phyloP scores from a whole-genome alignment of 1,140 invertebrate genomes.

The Heliconius nattereri region DNA sequence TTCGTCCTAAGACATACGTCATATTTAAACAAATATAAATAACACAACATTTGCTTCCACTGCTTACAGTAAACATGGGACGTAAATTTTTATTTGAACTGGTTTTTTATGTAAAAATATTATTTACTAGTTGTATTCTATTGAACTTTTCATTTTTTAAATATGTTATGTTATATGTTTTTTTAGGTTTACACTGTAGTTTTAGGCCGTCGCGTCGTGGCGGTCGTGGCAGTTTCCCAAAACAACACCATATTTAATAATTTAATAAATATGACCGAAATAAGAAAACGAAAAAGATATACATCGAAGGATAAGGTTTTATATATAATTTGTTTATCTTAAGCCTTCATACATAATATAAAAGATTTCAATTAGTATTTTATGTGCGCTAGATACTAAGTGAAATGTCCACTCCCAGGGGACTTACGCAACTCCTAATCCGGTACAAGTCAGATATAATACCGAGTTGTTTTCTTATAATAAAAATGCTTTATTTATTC shows the following conservation, averaged over 20 bases:
- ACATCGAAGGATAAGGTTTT: too few species aligned
- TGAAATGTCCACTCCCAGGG: slow-evolving; percentile 5
- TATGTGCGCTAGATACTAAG: neutral
- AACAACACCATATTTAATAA: too few species aligned
- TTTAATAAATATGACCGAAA: too few species aligned
- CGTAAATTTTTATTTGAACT: neutral
- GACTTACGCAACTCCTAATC: slow-evolving; percentile 6
- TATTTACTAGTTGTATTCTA: too few species aligned
- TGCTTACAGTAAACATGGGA: neutral
- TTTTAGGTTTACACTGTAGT: too few species aligned
- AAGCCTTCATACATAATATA: neutral
- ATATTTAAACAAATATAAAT: slow-evolving; percentile 25
- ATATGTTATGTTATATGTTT: too few species aligned
- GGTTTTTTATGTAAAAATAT: neutral
- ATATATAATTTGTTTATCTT: too few species aligned
- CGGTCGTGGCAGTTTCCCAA: too few species aligned
- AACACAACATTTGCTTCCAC: slow-evolving; percentile 21
- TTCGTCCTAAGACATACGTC: neutral
- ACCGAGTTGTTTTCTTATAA: neutral
- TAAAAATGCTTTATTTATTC: neutral
- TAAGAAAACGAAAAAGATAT: too few species aligned
- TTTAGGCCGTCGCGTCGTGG: too few species aligned
- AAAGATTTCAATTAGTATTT: slow-evolving; percentile 1
- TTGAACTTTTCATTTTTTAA: neutral
- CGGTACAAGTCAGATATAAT: slow-evolving; percentile 10